Conservation (phyloP, 92 coral and sea anemone species). For the Heliopora coerulea region DNA sequence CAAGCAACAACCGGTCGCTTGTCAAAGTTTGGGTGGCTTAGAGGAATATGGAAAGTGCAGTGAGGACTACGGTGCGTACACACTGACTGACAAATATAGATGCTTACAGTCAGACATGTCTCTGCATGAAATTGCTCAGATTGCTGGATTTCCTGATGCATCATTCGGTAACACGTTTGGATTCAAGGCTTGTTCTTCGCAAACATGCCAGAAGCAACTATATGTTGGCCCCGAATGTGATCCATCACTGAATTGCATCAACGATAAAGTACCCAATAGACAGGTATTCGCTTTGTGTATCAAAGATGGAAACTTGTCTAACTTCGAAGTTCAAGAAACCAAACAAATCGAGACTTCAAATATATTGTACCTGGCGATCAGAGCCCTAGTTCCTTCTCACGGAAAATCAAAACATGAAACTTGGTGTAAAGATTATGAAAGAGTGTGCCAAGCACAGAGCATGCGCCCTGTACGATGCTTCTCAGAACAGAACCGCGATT, state of each 20-base stretch:
- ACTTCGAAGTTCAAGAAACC: conserved; percentile 53
- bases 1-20: conserved; percentile 20
- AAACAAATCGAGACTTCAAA: conserved; percentile 10
- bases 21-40: neutral
- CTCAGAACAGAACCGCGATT: conserved; percentile 12
- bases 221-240: conserved; percentile 50
- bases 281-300: conserved; percentile 52
- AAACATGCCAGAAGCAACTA: conserved; percentile 14
- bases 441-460: neutral
- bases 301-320: conserved; percentile 28
- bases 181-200: conserved; percentile 34
- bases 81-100: conserved; percentile 28
- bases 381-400: conserved; percentile 24
- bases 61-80: conserved; percentile 4
- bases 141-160: conserved; percentile 50
- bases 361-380: conserved; percentile 34
- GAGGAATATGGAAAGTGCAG: neutral
- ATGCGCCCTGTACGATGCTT: conserved; percentile 37
- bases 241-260: conserved; percentile 49
- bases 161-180: conserved; percentile 43
- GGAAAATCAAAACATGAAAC: conserved; percentile 36
- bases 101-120: conserved; percentile 9
- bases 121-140: conserved; percentile 29
- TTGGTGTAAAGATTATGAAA: conserved; percentile 44
- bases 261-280: conserved; percentile 24